Evolutionary conservation across 1,140 invertebrate genomes (phyloP).

Genomic region (Teleopsis dalmanni): DNA sequence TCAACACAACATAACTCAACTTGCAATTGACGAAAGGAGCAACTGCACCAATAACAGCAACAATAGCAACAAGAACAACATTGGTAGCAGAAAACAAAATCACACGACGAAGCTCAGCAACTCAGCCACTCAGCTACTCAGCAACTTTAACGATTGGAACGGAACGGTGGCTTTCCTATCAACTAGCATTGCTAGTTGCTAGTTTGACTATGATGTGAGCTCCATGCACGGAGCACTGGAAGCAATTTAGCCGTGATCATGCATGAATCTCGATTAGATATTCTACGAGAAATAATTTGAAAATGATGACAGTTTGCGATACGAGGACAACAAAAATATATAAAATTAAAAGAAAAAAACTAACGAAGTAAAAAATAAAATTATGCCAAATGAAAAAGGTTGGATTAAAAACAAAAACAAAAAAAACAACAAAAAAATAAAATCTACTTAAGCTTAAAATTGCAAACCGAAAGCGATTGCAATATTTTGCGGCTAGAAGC

Average conservation of each 20-base stretch:
- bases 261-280: slow-evolving; percentile 46
- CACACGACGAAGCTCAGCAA: slow-evolving; percentile 3
- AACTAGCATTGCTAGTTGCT: too few species aligned
- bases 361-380: slow-evolving; percentile 2
- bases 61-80: neutral
- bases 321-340: slow-evolving; percentile 14
- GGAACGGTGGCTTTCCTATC: too few species aligned
- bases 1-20: slow-evolving; percentile 7
- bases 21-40: slow-evolving; percentile 6
- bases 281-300: slow-evolving; percentile 46
- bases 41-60: neutral
- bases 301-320: slow-evolving; percentile 45
- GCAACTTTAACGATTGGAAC: too few species aligned
- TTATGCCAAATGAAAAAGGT: neutral
- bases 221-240: too few species aligned
- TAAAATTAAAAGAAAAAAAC: too few species aligned
- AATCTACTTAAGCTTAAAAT: too few species aligned
- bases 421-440: slow-evolving; percentile 1
- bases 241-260: slow-evolving; percentile 45
- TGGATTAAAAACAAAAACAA: neutral
- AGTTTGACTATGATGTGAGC: too few species aligned
- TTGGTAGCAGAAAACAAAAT: slow-evolving; percentile 1
- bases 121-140: too few species aligned
- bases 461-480: too few species aligned
- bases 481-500: too few species aligned